These are phyloP conservation scores for Halyomorpha halys DNA, from an alignment of 1,140 invertebrate species.

Conservation along the genomic window DNA sequence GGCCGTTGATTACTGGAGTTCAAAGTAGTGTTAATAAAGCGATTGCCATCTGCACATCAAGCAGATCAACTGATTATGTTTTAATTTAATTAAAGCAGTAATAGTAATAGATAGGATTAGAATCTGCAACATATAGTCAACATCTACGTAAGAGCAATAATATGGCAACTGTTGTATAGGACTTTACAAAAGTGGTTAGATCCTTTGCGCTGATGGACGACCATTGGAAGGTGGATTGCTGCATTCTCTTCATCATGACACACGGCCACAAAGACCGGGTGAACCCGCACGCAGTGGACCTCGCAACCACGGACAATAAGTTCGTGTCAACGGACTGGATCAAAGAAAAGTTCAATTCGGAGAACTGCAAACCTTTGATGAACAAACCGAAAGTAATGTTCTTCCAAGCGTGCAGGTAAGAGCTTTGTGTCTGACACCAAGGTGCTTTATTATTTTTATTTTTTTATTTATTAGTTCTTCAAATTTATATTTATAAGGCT, in stretches of 20 bases:
- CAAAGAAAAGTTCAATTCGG: background rate
- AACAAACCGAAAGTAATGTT: constrained; percentile 16
- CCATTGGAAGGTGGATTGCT: constrained; percentile 3
- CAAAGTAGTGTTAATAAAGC: no score
- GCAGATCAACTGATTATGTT: no score
- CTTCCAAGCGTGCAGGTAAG: constrained; percentile 9
- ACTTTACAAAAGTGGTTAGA: background rate
- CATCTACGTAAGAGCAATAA: no score
- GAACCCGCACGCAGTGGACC: background rate
- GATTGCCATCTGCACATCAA: no score
- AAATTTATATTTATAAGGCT: no score
- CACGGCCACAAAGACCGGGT: constrained; percentile 10
- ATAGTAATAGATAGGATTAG: no score
- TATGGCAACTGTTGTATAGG: background rate
- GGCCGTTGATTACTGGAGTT: no score
- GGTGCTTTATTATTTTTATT: no score
- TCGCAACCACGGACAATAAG: constrained; percentile 13
- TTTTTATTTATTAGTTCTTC: no score
- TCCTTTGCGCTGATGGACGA: background rate
- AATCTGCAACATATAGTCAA: no score
- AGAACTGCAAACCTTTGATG: background rate
- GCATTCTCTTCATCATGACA: constrained; percentile 11
- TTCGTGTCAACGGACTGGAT: constrained; percentile 11
- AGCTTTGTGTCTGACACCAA: no score
- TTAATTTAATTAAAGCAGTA: no score